A percentile compares a stretch with the other conserved stretches of the same genome.
Conservation (phyloP, 1,140 invertebrate genomes). For the Apis dorsata region DNA sequence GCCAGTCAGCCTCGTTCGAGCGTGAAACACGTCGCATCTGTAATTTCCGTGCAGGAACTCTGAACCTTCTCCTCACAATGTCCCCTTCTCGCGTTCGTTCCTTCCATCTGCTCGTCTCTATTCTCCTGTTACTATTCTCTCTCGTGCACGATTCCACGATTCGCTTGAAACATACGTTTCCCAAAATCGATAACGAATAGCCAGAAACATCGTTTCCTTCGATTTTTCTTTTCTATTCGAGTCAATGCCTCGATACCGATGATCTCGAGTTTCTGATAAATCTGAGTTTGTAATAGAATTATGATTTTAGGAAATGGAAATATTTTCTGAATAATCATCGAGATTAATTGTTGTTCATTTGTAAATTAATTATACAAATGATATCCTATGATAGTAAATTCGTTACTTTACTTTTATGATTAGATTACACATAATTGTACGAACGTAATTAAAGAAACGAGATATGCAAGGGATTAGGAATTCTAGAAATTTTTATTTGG, state of each 20-base stretch:
- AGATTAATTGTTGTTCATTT: too few relatives aligned
- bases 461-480: background rate
- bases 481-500: background rate
- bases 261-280: background rate
- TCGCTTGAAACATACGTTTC: slow-evolving; percentile 28
- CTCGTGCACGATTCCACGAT: slow-evolving; percentile 3
- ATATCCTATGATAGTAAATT: too few relatives aligned
- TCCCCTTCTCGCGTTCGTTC: slow-evolving; percentile 21
- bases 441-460: background rate
- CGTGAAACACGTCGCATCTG: slow-evolving; percentile 65
- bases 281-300: background rate
- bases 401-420: too few relatives aligned
- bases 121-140: background rate
- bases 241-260: background rate
- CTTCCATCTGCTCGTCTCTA: slow-evolving; percentile 11
- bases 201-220: slow-evolving; percentile 11
- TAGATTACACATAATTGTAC: too few relatives aligned
- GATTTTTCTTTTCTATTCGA: background rate
- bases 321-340: too few relatives aligned
- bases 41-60: slow-evolving; percentile 65
- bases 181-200: slow-evolving; percentile 2
- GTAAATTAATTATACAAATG: too few relatives aligned
- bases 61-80: slow-evolving; percentile 30
- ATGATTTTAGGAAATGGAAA: too few relatives aligned
- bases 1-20: slow-evolving; percentile 52